Evolutionary conservation across 2,113 vertebrate genomes (phyloP).

Genomic region (Oxygymnocypris stewartii): DNA sequence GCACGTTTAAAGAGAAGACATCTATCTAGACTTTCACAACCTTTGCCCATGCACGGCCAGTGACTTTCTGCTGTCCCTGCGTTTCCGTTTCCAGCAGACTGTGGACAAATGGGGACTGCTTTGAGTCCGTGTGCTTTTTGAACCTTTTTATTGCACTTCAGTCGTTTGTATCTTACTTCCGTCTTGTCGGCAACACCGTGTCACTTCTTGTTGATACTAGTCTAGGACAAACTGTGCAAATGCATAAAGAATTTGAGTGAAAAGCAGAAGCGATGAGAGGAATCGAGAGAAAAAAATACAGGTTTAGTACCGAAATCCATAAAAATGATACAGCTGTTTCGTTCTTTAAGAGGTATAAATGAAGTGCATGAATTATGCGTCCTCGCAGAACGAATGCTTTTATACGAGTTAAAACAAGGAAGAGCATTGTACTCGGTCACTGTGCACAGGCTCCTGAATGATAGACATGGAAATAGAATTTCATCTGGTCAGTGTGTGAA

Average conservation of each 20-base stretch:
- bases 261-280: neutral
- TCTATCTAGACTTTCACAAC: slow-evolving; percentile 9
- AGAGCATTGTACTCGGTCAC: slow-evolving; percentile 41
- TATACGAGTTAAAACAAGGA: slow-evolving; percentile 45
- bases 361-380: slow-evolving; percentile 3
- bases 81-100: slow-evolving; percentile 58
- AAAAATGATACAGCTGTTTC: neutral
- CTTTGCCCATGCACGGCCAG: slow-evolving; percentile 39
- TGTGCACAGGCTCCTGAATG: neutral
- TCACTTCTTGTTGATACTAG: slow-evolving; percentile 34
- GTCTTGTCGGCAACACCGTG: slow-evolving; percentile 29
- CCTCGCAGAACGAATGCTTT: slow-evolving; percentile 10
- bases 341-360: neutral
- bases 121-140: slow-evolving; percentile 50
- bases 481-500: neutral
- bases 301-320: neutral
- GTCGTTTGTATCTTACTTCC: slow-evolving; percentile 52
- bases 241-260: neutral
- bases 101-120: slow-evolving; percentile 55
- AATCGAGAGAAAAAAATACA: neutral
- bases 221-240: neutral
- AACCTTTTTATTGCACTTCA: slow-evolving; percentile 58
- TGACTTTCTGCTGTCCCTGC: slow-evolving; percentile 43
- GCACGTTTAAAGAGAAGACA: neutral
- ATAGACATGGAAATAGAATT: neutral